A percentile compares a stretch with the other conserved stretches of the same genome.
Conservation (phyloP, 2,797 vertebrate genomes). For the Aldrovandia affinis region DNA sequence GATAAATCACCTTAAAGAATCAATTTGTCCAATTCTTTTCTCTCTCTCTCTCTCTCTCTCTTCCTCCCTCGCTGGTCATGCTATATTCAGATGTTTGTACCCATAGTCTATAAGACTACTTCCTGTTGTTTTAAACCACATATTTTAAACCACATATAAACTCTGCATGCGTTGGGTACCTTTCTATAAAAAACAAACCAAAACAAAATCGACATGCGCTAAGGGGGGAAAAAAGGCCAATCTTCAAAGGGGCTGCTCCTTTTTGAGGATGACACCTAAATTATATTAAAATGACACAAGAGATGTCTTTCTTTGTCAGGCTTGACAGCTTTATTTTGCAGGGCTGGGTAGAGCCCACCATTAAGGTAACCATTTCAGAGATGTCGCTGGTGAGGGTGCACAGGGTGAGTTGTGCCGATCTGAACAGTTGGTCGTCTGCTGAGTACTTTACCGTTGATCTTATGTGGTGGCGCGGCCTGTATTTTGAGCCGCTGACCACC, state of each 20-base stretch:
- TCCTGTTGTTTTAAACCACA: background rate
- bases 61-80: too few species aligned
- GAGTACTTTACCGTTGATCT: background rate
- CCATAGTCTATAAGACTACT: background rate
- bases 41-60: background rate
- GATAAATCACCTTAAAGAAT: constrained; percentile 32
- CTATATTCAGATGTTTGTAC: too few species aligned
- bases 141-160: too few species aligned
- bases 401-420: background rate
- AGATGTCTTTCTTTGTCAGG: background rate
- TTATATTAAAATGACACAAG: background rate
- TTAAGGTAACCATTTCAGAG: background rate
- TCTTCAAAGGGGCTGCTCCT: background rate
- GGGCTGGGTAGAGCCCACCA: background rate
- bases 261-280: background rate
- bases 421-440: background rate
- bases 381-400: background rate
- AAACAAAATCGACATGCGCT: background rate
- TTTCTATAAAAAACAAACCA: too few species aligned
- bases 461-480: background rate
- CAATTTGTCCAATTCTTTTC: constrained; percentile 19
- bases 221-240: background rate
- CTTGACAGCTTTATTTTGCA: background rate
- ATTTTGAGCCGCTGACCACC: too few species aligned
- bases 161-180: too few species aligned